Evolutionary conservation across 2,888 invertebrate species (phyloP).

Genomic region (Dusona sp.): DNA sequence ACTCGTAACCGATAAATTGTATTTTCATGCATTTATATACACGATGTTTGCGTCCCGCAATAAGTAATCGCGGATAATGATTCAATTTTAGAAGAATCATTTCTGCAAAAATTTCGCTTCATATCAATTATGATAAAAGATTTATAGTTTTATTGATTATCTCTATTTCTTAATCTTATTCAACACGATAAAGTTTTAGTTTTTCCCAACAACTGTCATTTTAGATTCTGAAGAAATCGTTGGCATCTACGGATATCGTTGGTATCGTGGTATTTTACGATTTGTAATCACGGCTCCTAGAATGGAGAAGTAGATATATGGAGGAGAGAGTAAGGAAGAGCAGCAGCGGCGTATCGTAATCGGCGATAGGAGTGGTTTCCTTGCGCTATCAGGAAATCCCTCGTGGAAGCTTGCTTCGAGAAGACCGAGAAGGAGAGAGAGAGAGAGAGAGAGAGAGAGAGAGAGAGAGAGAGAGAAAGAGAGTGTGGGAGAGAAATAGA

Average conservation of each 20-base stretch:
- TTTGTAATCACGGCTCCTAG: constrained; percentile 59
- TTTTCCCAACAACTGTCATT: background rate
- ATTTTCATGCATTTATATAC: background rate
- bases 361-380: constrained; percentile 62
- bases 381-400: constrained; percentile 70
- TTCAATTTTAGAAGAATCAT: background rate
- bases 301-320: constrained; percentile 41
- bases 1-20: background rate
- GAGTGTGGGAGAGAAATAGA: constrained; percentile 15
- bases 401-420: constrained; percentile 46
- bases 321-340: constrained; percentile 58
- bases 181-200: background rate
- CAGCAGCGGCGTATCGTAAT: constrained; percentile 66
- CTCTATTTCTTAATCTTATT: background rate
- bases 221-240: background rate
- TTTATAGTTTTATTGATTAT: background rate
- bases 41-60: background rate
- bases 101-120: background rate
- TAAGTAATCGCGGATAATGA: background rate
- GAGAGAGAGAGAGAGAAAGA: constrained; percentile 17
- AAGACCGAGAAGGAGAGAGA: constrained; percentile 28
- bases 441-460: constrained; percentile 24
- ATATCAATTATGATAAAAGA: background rate
- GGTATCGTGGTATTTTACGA: constrained; percentile 56
- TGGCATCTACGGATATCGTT: constrained; percentile 33